Evolutionary conservation across 2,888 invertebrate species (phyloP).

Genomic region (Tuberolachnus salignus): DNA sequence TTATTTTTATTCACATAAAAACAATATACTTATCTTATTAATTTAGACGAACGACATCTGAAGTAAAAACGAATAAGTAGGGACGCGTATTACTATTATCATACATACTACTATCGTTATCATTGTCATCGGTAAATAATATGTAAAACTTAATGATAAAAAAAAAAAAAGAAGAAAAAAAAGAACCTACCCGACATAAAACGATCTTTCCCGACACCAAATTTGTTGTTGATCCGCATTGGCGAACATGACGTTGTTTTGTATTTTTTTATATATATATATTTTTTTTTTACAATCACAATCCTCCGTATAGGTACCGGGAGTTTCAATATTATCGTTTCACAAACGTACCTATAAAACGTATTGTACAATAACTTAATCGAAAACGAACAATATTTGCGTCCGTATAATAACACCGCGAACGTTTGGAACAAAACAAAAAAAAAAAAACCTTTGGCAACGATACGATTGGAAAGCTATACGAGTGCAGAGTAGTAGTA

Average conservation of each 20-base stretch:
- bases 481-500: neutral
- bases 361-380: neutral
- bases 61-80: neutral
- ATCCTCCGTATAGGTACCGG: neutral
- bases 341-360: slow-evolving; percentile 5
- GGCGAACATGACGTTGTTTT: slow-evolving; percentile 43
- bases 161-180: slow-evolving; percentile 14
- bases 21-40: no score
- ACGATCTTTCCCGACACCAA: slow-evolving; percentile 41
- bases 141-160: neutral
- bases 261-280: no score
- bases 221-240: slow-evolving; percentile 29
- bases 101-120: neutral
- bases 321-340: neutral
- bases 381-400: neutral
- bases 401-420: no score
- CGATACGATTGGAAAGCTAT: slow-evolving; percentile 4
- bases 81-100: no score
- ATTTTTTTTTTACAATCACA: neutral
- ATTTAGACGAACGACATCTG: no score
- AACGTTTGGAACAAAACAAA: no score
- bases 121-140: neutral
- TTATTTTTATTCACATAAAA: no score
- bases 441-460: neutral
- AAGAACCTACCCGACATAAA: slow-evolving; percentile 46